Evolutionary conservation across 2,888 invertebrate genomes (phyloP).

Genomic region (Drosophila borealis): DNA sequence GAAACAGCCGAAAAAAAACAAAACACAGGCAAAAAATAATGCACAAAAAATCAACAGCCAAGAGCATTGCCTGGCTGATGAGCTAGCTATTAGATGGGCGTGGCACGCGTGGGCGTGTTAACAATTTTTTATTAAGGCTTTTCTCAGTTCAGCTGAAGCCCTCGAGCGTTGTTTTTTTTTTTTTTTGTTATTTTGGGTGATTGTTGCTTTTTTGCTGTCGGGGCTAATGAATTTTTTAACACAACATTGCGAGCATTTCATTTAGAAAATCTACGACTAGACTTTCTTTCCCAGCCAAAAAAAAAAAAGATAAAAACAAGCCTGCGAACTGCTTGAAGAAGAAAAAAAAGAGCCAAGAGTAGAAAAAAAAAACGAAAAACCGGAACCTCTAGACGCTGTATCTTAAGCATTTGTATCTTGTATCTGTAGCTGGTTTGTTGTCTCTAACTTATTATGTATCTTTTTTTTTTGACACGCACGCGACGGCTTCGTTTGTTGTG

Average conservation of each 20-base stretch:
- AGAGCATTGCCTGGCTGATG: constrained; percentile 13
- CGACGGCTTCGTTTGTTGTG: constrained; percentile 33
- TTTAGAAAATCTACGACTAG: constrained; percentile 52
- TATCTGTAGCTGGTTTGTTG: constrained; percentile 44
- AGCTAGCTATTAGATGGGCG: constrained; percentile 29
- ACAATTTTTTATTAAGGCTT: constrained; percentile 42
- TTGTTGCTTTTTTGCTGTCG: constrained; percentile 16
- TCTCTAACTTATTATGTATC: constrained; percentile 49
- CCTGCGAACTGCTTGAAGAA: constrained; percentile 17
- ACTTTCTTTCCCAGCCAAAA: constrained; percentile 55
- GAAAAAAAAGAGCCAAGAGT: constrained; percentile 1
- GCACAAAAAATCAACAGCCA: constrained; percentile 5
- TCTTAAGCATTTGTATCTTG: constrained; percentile 22
- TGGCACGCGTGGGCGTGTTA: constrained; percentile 68
- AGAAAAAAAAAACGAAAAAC: constrained; percentile 24
- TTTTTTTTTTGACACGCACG: constrained; percentile 61
- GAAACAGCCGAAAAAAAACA: constrained; percentile 48
- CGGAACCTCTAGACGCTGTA: constrained; percentile 36
- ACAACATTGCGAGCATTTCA: constrained; percentile 66
- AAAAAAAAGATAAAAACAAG: constrained; percentile 9
- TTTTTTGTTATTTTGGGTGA: background rate
- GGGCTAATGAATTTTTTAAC: constrained; percentile 63
- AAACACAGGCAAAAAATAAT: constrained; percentile 1
- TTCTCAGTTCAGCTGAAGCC: constrained; percentile 43
- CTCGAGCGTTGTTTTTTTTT: constrained; percentile 36